These are phyloP conservation scores for Cotesia congregata DNA, from an alignment of 2,888 invertebrate species.

Conservation along the genomic window DNA sequence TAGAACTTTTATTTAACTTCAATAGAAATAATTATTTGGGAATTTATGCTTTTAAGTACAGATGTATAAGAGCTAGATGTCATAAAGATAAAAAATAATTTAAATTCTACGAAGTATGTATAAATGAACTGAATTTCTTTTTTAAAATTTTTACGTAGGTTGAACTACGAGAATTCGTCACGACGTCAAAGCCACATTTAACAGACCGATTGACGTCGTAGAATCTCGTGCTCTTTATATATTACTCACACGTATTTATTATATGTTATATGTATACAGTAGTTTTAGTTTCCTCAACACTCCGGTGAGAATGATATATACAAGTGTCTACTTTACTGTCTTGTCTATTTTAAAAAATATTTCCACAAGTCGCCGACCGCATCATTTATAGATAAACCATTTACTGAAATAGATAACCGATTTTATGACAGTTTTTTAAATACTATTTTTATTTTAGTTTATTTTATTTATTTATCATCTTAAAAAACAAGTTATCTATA, in stretches of 20 bases:
- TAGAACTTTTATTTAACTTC: not conserved
- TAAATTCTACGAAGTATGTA: slow-evolving; percentile 35
- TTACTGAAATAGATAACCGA: not conserved
- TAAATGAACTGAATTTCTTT: slow-evolving; percentile 19
- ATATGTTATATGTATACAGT: slow-evolving; percentile 1
- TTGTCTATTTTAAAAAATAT: not conserved
- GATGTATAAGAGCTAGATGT: not conserved
- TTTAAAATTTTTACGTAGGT: slow-evolving; percentile 41
- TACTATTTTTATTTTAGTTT: not conserved
- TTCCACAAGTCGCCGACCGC: not conserved
- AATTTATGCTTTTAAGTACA: not conserved
- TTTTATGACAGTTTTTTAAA: not conserved
- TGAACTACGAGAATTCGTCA: slow-evolving; percentile 22
- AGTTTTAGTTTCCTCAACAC: not conserved
- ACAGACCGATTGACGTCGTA: slow-evolving; percentile 34
- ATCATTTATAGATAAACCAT: not conserved
- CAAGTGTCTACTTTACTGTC: not conserved
- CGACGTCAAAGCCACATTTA: slow-evolving; percentile 33
- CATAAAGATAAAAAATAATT: slow-evolving; percentile 10
- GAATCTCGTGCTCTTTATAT: not conserved
- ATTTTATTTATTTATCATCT: not conserved
- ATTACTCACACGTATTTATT: not conserved
- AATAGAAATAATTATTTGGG: no score
- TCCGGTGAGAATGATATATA: not conserved
- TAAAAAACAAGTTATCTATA: not conserved